Conservation (phyloP, 2,797 vertebrate species). For the Podarcis siculus region DNA sequence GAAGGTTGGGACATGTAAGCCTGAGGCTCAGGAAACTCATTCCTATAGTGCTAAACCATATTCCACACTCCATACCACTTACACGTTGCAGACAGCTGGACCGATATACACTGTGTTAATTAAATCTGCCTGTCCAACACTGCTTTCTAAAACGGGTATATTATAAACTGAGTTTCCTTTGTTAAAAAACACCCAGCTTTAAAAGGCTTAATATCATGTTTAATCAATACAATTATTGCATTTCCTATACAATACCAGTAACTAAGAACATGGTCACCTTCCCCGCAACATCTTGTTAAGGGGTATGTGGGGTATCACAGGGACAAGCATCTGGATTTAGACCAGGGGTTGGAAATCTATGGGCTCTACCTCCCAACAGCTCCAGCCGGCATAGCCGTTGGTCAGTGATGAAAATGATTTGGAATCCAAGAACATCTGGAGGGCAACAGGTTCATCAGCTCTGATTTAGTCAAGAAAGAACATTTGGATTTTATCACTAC, state of each 20-base stretch:
- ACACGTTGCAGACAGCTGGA: neutral
- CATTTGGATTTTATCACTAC: neutral
- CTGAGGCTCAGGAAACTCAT: too few relatives aligned
- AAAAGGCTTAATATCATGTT: neutral
- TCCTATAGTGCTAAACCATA: neutral
- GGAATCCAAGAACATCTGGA: too few relatives aligned
- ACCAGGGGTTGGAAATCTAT: too few relatives aligned
- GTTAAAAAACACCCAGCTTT: neutral
- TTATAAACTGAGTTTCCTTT: neutral
- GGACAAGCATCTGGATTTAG: neutral
- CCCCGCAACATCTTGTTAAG: neutral
- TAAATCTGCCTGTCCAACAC: neutral
- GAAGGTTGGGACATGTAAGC: too few relatives aligned
- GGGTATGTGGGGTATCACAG: neutral
- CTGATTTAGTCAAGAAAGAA: neutral
- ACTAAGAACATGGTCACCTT: neutral
- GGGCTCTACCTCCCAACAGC: too few relatives aligned
- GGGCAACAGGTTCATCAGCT: too few relatives aligned
- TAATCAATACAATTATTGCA: neutral
- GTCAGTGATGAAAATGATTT: too few relatives aligned
- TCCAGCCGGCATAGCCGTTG: too few relatives aligned
- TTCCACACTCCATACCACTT: neutral
- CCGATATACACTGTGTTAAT: neutral
- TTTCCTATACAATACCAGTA: neutral
- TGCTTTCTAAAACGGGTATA: too few relatives aligned